Percentiles rank a stretch among this genome's conserved stretches.
These are phyloP conservation scores for Pseudococcus longispinus DNA, from an alignment of 2,888 invertebrate species.

Conservation along the genomic window DNA sequence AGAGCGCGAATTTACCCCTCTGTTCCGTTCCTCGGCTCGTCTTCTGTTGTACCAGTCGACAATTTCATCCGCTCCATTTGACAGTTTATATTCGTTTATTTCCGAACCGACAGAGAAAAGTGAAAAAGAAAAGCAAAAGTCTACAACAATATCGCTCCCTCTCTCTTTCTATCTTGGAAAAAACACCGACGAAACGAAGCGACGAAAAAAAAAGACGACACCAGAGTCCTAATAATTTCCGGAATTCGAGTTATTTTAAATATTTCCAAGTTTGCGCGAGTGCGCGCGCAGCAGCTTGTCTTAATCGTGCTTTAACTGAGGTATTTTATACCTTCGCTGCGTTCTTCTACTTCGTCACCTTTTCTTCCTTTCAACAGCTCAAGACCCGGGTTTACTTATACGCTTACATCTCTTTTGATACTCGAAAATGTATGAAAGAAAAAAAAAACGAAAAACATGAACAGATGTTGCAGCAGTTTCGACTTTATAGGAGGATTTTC, in stretches of 20 bases:
- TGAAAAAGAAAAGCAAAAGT: neutral
- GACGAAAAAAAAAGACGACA: neutral
- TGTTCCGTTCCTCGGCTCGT: neutral
- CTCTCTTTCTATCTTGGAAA: neutral
- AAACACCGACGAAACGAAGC: neutral
- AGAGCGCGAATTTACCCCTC: neutral
- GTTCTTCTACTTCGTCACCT: neutral
- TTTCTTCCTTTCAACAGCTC: neutral
- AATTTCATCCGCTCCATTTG: slow-evolving; percentile 25
- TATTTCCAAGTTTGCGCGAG: neutral
- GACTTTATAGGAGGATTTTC: neutral
- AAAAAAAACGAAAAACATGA: neutral
- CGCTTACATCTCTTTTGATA: neutral
- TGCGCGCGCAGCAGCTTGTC: neutral
- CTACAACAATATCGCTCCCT: neutral
- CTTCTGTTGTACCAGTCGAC: neutral
- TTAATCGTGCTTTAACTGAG: neutral
- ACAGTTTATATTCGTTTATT: slow-evolving; percentile 20
- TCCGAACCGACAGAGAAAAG: neutral
- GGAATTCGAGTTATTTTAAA: slow-evolving; percentile 3
- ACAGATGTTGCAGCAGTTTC: neutral
- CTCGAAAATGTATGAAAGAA: neutral
- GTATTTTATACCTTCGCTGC: neutral
- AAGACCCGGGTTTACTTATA: neutral
- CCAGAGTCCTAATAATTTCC: neutral